Conservation (phyloP, 1,140 invertebrate genomes). For the Ectropis grisescens region DNA sequence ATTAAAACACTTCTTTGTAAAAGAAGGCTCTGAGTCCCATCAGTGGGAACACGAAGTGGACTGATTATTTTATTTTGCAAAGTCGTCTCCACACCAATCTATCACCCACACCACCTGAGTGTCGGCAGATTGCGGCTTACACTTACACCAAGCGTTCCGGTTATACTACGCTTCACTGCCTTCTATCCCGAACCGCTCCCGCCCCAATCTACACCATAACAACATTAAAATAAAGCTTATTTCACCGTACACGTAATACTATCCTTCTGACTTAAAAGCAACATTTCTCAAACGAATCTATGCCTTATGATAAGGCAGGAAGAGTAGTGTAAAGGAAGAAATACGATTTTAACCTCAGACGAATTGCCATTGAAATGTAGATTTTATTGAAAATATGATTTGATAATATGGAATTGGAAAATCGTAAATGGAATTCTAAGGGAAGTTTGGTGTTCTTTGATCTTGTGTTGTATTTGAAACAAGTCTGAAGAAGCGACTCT, state of each 20-base stretch:
- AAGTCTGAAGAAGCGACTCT: no score
- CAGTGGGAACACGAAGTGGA: no score
- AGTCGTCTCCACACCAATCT: no score
- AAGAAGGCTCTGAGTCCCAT: no score
- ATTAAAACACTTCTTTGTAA: no score
- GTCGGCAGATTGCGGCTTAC: conserved; percentile 58
- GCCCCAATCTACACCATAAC: not conserved
- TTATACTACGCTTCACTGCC: conserved; percentile 12
- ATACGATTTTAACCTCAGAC: conserved; percentile 1
- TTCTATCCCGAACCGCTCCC: not conserved
- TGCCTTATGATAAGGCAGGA: conserved; percentile 1
- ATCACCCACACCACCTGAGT: conserved; percentile 45
- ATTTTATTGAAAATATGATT: conserved; percentile 22
- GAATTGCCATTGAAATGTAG: conserved; percentile 15
- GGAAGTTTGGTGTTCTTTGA: no score
- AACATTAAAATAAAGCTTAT: no score
- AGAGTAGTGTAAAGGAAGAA: not conserved
- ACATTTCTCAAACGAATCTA: not conserved
- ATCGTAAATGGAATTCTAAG: no score
- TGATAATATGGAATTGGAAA: conserved; percentile 1
- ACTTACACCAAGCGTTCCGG: conserved; percentile 40
- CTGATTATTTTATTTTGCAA: no score
- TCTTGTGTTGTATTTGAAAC: no score
- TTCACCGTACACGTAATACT: no score
- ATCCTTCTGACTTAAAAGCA: no score